Evolutionary conservation across 2,797 vertebrate species (phyloP).

Genomic region (Oreochromis mossambicus): DNA sequence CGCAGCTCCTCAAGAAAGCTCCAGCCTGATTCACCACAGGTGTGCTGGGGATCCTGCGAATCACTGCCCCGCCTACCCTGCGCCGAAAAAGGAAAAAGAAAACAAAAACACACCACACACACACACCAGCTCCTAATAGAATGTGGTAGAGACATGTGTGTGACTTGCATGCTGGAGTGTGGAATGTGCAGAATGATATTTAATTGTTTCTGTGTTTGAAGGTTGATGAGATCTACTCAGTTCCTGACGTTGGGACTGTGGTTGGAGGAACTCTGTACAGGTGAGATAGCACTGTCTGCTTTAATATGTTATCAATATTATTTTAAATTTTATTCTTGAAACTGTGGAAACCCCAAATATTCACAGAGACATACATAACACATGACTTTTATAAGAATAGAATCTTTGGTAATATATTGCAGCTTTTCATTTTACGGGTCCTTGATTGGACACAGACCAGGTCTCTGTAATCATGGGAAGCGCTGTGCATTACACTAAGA

Average conservation of each 20-base stretch:
- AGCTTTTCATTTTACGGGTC: background rate
- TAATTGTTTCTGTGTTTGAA: slow-evolving; percentile 43
- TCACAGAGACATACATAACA: background rate
- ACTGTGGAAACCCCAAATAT: background rate
- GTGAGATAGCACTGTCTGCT: slow-evolving; percentile 61
- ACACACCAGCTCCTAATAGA: background rate
- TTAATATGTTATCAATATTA: background rate
- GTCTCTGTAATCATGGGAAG: background rate
- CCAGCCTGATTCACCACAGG: background rate
- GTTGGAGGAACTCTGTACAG: slow-evolving; percentile 96
- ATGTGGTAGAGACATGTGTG: background rate
- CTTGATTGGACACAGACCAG: background rate
- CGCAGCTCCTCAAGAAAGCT: background rate
- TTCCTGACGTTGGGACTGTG: slow-evolving; percentile 95
- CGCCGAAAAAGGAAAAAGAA: background rate
- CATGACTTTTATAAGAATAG: background rate
- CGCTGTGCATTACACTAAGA: background rate
- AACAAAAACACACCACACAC: background rate
- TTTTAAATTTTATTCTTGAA: background rate
- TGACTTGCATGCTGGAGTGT: background rate
- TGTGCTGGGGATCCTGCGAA: background rate
- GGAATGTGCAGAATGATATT: background rate
- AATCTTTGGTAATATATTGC: background rate
- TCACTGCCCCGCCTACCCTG: background rate
- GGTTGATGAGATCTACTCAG: slow-evolving; percentile 98